phyloP scores from a whole-genome alignment of 2,797 vertebrate species.

The Arrhamphus sclerolepis region DNA sequence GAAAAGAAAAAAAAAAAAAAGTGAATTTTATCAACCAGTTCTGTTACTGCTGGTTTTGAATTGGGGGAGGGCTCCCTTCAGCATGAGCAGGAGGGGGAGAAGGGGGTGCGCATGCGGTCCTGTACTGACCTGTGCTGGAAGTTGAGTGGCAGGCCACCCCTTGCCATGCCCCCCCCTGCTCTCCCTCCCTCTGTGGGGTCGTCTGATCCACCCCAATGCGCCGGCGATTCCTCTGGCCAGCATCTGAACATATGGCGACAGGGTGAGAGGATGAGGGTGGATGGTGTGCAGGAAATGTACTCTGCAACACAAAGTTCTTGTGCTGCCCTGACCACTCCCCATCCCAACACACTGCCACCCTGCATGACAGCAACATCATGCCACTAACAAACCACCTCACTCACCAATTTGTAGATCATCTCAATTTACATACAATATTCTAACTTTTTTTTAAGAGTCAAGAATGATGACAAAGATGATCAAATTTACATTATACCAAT shows the following conservation, averaged over 20 bases:
- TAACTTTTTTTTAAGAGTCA: slow-evolving; percentile 35
- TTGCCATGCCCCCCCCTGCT: slow-evolving; percentile 84
- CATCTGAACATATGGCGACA: slow-evolving; percentile 88
- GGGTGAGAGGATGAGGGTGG: slow-evolving; percentile 82
- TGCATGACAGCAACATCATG: slow-evolving; percentile 53
- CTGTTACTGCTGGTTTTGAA: slow-evolving; percentile 72
- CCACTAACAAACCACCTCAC: slow-evolving; percentile 33
- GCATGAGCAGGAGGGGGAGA: slow-evolving; percentile 78
- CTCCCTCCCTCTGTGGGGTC: slow-evolving; percentile 85
- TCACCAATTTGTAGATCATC: slow-evolving; percentile 29
- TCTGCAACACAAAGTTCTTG: slow-evolving; percentile 70
- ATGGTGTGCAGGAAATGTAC: slow-evolving; percentile 70
- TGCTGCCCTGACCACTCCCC: slow-evolving; percentile 71
- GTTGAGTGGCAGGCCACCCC: slow-evolving; percentile 86
- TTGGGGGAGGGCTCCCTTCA: slow-evolving; percentile 75
- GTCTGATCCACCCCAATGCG: slow-evolving; percentile 83
- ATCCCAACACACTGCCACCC: slow-evolving; percentile 72
- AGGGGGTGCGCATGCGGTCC: slow-evolving; percentile 82
- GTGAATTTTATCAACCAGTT: slow-evolving; percentile 59
- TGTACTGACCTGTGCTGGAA: slow-evolving; percentile 88
- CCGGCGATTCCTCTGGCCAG: slow-evolving; percentile 85
- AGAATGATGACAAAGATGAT: slow-evolving; percentile 29
- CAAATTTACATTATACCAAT: slow-evolving; percentile 29
- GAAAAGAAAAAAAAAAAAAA: too few relatives aligned
- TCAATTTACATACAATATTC: slow-evolving; percentile 17